These are phyloP conservation scores for Dicranocentrus wangi DNA, from an alignment of 2,888 invertebrate species.

Conservation along the genomic window DNA sequence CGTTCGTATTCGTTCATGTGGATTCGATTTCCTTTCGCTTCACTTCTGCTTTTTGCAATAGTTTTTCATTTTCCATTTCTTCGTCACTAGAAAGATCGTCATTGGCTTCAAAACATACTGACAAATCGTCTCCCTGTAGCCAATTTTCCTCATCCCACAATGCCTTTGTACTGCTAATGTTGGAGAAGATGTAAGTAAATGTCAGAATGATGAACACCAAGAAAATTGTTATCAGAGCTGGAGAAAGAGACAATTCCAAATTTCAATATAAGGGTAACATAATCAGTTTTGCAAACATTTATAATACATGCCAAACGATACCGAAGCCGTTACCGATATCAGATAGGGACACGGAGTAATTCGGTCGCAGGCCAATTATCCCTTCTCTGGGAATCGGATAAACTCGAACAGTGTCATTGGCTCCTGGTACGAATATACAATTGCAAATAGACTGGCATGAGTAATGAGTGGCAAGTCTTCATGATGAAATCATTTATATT, in stretches of 20 bases:
- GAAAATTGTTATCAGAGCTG: slow-evolving; percentile 37
- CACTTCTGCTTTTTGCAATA: slow-evolving; percentile 34
- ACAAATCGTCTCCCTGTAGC: slow-evolving; percentile 32
- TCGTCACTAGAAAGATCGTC: slow-evolving; percentile 22
- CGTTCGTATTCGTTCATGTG: too few relatives aligned
- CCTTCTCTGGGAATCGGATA: slow-evolving; percentile 53
- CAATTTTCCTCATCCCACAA: slow-evolving; percentile 52
- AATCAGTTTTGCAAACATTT: too few relatives aligned
- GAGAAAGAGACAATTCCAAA: not conserved
- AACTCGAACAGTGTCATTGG: slow-evolving; percentile 42
- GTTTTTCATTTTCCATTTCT: too few relatives aligned
- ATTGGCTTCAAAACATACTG: slow-evolving; percentile 20
- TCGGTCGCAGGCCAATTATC: slow-evolving; percentile 37
- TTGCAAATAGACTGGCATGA: too few relatives aligned
- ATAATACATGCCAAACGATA: not conserved
- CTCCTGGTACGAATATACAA: too few relatives aligned
- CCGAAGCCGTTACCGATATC: slow-evolving; percentile 50
- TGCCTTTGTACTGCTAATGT: slow-evolving; percentile 38
- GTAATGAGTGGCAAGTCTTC: too few relatives aligned
- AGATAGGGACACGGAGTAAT: slow-evolving; percentile 21
- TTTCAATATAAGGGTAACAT: too few relatives aligned
- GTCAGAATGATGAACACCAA: slow-evolving; percentile 50
- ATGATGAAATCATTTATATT: too few relatives aligned
- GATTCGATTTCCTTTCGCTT: slow-evolving; percentile 49
- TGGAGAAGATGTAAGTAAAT: slow-evolving; percentile 45